Evolutionary conservation across 2,888 invertebrate species (phyloP).

Genomic region (Heliconius sara): DNA sequence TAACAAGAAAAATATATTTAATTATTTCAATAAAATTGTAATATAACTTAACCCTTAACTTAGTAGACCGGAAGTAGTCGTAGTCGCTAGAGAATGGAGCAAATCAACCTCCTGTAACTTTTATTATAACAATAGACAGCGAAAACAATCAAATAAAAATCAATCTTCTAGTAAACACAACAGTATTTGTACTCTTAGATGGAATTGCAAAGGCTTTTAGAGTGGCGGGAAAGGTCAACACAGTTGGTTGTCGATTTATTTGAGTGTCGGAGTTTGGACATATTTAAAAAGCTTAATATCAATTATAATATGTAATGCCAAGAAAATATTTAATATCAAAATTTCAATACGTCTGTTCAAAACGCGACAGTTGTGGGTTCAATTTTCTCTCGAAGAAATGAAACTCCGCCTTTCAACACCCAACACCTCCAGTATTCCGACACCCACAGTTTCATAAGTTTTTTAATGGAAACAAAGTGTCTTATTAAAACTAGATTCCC

Average conservation of each 20-base stretch:
- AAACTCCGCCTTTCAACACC: background rate
- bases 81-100: background rate
- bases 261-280: constrained; percentile 24
- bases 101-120: constrained; percentile 26
- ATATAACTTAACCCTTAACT: background rate
- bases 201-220: constrained; percentile 36
- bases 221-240: constrained; percentile 30
- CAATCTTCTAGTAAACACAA: constrained; percentile 37
- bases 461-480: no score
- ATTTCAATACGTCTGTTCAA: background rate
- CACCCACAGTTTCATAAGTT: no score
- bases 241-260: constrained; percentile 30
- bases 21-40: background rate
- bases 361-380: background rate
- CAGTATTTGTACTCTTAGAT: constrained; percentile 37
- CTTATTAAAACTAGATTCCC: no score
- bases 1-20: background rate
- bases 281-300: constrained; percentile 16
- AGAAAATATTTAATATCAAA: background rate
- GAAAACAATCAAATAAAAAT: constrained; percentile 37
- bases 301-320: background rate
- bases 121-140: constrained; percentile 25
- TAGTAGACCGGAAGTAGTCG: background rate
- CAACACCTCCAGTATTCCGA: background rate
- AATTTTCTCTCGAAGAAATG: background rate